phyloP scores from a whole-genome alignment of 2,888 invertebrate genomes.

The Dascillus cervinus region DNA sequence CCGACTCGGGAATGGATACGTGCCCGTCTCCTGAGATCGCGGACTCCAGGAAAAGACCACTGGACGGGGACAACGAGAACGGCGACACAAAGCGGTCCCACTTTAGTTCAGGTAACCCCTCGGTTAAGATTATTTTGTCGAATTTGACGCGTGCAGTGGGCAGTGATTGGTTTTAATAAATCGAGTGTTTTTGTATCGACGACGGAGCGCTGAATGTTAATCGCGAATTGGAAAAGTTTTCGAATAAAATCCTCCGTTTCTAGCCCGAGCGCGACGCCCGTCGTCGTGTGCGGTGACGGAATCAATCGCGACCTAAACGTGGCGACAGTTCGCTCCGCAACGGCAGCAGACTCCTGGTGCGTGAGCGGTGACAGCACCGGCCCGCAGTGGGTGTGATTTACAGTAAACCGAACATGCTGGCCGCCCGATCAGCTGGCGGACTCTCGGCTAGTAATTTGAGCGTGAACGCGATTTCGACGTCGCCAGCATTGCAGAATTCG shows the following conservation, averaged over 20 bases:
- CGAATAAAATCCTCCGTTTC: too few relatives aligned
- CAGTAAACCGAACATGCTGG: constrained; percentile 13
- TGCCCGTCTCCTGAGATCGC: constrained; percentile 88
- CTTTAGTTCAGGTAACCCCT: constrained; percentile 81
- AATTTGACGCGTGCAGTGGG: constrained; percentile 1
- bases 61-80: constrained; percentile 81
- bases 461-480: constrained; percentile 19
- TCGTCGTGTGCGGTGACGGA: constrained; percentile 13
- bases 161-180: constrained; percentile 2
- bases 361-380: constrained; percentile 14
- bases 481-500: constrained; percentile 19
- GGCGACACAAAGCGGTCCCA: constrained; percentile 84
- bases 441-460: constrained; percentile 14
- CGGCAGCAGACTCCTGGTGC: constrained; percentile 16
- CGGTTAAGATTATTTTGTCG: too few relatives aligned
- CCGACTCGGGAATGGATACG: constrained; percentile 90
- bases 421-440: constrained; percentile 16
- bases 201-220: too few relatives aligned
- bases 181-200: too few relatives aligned
- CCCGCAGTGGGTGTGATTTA: constrained; percentile 12
- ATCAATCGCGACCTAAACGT: constrained; percentile 14
- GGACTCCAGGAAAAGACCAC: constrained; percentile 84
- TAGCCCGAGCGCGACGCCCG: constrained; percentile 8
- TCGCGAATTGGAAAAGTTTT: too few relatives aligned
- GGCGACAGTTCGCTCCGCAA: constrained; percentile 14